These are phyloP conservation scores for Pollenia amentaria DNA, from an alignment of 2,888 invertebrate genomes.

Conservation along the genomic window DNA sequence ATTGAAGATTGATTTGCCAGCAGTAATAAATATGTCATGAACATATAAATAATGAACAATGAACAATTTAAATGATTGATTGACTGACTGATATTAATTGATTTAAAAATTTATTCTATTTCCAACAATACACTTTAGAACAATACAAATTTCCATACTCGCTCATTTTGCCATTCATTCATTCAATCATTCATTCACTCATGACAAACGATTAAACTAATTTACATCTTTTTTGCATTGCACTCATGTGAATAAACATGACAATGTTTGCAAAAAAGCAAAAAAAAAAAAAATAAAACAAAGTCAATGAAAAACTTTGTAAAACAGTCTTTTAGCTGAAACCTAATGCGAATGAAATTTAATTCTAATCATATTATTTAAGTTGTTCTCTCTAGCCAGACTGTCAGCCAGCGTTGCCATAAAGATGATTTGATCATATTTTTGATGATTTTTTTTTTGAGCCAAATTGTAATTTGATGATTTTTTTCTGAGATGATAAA, in stretches of 20 bases:
- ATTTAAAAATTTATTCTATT: conserved; percentile 19
- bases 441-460: too few relatives aligned
- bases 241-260: background rate
- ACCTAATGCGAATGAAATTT: conserved; percentile 38
- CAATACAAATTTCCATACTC: conserved; percentile 26
- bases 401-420: too few relatives aligned
- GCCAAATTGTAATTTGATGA: too few relatives aligned
- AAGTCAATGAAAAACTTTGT: conserved; percentile 5
- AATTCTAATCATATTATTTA: conserved; percentile 30
- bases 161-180: background rate
- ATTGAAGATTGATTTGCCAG: background rate
- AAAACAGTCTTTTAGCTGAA: conserved; percentile 38
- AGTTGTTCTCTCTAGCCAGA: background rate
- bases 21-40: conserved; percentile 15
- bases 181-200: background rate
- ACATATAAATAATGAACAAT: background rate
- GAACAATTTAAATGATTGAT: background rate
- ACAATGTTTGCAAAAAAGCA: background rate
- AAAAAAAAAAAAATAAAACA: background rate
- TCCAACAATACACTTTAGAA: background rate
- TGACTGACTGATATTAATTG: conserved; percentile 42
- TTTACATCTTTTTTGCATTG: conserved; percentile 47
- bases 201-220: conserved; percentile 52
- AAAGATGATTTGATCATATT: too few relatives aligned
- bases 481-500: too few relatives aligned